Evolutionary conservation across 2,888 invertebrate species (phyloP), one percentile per base, ranked within the genome.

Genomic region (Amphimallon solstitiale): DNA sequence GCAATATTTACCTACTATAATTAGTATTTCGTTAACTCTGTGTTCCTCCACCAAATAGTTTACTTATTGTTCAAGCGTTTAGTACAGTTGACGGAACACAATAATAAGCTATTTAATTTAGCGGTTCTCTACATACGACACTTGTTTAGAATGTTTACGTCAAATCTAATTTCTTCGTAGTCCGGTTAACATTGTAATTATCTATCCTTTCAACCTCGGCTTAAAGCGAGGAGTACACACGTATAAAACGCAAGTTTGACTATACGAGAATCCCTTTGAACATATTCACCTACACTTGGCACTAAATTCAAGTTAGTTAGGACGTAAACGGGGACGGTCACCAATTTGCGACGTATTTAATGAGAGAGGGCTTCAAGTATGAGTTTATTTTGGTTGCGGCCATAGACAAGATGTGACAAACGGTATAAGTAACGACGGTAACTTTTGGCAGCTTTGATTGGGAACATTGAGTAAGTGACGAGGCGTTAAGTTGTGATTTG

Each of bases 221-320:
- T 14, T 38, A 40, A n/a, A n/a, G n/a, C 7, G 40, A 19, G 17
- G 29, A 29, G 9, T 9, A 5, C 9, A 29, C 5, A 29, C 29
- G 7, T 29, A 29, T 29, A 29, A 29, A 29, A 29, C 9, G 29
- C 14, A 35, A 34, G 35, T 29, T 35, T 35, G 34, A 51, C 21
- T 35, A 1, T 17, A 38, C n/a, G 35, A 35, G n/a, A 43, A 56
- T 56, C 56, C 56, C 23, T 40, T 56, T 56, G 40, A 56, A 56
- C 40, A 40, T 56, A 43, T 23, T 56, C 21, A 38, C 21, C 14
- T 14, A 12, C 56, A 40, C 23, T 56, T 56, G 56, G 40, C 14
- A 56, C 40, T 56, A 40, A 40, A 56, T 56, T 40, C 38, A 1
- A 7, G 40, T 40, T 56, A 56, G 12, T 14, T 29, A 29, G 29